Evolutionary conservation across 2,113 vertebrate species (phyloP).

Genomic region (Nesoenas mayeri): DNA sequence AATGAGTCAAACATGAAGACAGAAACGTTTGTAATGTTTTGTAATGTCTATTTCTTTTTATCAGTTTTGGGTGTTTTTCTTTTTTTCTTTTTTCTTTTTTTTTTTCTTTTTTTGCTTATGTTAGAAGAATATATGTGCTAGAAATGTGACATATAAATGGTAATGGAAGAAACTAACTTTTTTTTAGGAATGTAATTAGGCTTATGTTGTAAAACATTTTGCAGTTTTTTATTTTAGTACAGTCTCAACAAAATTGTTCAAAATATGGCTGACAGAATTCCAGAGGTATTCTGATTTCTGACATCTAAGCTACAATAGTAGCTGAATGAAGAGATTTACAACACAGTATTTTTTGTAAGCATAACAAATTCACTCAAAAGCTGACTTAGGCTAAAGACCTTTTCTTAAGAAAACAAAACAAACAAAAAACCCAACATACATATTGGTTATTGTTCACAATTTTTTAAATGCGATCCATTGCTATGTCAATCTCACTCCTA

Average conservation of each 20-base stretch:
- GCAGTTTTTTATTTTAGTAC: slow-evolving; percentile 29
- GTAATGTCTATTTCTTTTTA: not conserved
- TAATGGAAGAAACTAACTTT: not conserved
- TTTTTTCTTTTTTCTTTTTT: not conserved
- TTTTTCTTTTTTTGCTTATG: not conserved
- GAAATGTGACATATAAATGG: not conserved
- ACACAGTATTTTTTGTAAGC: not conserved
- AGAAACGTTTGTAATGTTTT: not conserved
- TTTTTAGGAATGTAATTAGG: not conserved
- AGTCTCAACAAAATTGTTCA: slow-evolving; percentile 35
- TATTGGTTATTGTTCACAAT: not conserved
- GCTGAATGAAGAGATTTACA: not conserved
- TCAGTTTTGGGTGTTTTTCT: not conserved
- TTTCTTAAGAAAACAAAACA: not conserved
- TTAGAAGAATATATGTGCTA: not conserved
- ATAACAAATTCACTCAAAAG: not conserved
- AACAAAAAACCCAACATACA: not conserved
- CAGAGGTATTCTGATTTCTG: slow-evolving; percentile 30
- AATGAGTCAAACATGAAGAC: not conserved
- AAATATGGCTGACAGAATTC: slow-evolving; percentile 27
- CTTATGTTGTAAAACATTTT: slow-evolving; percentile 25
- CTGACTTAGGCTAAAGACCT: not conserved
- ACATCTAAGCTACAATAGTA: not conserved
- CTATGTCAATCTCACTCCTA: not conserved
- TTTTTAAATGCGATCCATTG: not conserved